These are phyloP conservation scores for Diploptera punctata DNA, from an alignment of 2,888 invertebrate genomes.

Conservation along the genomic window DNA sequence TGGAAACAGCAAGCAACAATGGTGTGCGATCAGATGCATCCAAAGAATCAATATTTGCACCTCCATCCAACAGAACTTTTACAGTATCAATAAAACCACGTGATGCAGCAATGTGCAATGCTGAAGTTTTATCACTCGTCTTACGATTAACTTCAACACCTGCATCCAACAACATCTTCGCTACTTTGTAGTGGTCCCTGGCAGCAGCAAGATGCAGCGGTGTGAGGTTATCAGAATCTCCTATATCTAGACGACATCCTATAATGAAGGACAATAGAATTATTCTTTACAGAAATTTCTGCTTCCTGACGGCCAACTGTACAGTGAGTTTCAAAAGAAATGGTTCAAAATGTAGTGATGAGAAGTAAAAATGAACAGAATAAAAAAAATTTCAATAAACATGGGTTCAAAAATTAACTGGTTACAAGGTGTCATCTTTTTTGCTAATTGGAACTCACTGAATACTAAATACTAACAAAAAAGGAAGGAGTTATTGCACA, in stretches of 20 bases:
- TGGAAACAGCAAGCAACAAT: slow-evolving; percentile 56
- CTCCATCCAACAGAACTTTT: slow-evolving; percentile 61
- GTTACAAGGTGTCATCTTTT: no score
- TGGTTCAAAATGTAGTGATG: no score
- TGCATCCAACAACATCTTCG: slow-evolving; percentile 47
- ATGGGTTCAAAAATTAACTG: no score
- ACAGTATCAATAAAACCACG: slow-evolving; percentile 63
- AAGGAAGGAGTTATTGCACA: no score
- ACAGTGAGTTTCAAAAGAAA: no score
- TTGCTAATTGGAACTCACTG: no score
- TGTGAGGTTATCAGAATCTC: slow-evolving; percentile 69
- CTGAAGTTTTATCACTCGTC: slow-evolving; percentile 65
- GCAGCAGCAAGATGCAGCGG: slow-evolving; percentile 72
- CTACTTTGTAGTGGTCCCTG: slow-evolving; percentile 63
- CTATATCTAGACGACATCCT: slow-evolving; percentile 69
- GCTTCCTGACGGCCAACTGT: no score
- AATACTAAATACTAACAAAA: no score
- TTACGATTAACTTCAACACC: slow-evolving; percentile 66
- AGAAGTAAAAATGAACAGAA: no score
- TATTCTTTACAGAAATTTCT: no score
- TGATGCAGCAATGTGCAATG: slow-evolving; percentile 68
- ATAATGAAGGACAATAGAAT: no score
- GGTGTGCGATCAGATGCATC: slow-evolving; percentile 64
- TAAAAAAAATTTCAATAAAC: no score
- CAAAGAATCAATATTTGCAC: slow-evolving; percentile 64